A percentile compares a stretch with the other conserved stretches of the same genome.
phyloP scores from a whole-genome alignment of 2,888 invertebrate genomes.

The Harpalus rufipes region DNA sequence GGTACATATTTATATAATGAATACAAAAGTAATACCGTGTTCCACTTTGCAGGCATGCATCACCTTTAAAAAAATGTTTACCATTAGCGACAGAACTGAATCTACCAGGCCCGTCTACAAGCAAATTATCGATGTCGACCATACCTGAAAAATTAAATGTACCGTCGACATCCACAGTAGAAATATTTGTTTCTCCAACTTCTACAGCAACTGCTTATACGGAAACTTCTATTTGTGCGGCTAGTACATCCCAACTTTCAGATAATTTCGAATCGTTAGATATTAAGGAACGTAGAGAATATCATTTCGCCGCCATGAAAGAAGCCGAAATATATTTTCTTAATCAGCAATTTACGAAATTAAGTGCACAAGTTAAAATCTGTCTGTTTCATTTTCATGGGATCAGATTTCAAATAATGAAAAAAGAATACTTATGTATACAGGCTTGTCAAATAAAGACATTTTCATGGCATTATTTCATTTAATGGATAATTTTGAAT shows the following conservation, averaged over 20 bases:
- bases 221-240: constrained; percentile 12
- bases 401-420: constrained; percentile 28
- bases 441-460: constrained; percentile 29
- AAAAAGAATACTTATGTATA: constrained; percentile 38
- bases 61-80: constrained; percentile 21
- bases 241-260: constrained; percentile 5
- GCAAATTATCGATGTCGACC: constrained; percentile 10
- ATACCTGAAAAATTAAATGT: constrained; percentile 16
- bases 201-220: constrained; percentile 1
- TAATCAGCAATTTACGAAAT: constrained; percentile 17
- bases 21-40: constrained; percentile 4
- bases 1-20: constrained; percentile 2
- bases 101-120: background rate
- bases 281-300: constrained; percentile 10
- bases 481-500: constrained; percentile 29
- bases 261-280: constrained; percentile 9
- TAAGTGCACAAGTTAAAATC: constrained; percentile 29
- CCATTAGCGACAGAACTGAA: constrained; percentile 17
- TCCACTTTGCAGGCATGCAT: constrained; percentile 10
- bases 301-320: constrained; percentile 21
- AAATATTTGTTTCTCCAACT: constrained; percentile 10
- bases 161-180: constrained; percentile 2
- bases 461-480: constrained; percentile 19
- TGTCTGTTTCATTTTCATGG: constrained; percentile 30
- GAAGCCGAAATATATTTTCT: constrained; percentile 40